A percentile compares a stretch with the other conserved stretches of the same genome.
phyloP scores from a whole-genome alignment of 2,888 invertebrate genomes.

The Drosophila rubida region DNA sequence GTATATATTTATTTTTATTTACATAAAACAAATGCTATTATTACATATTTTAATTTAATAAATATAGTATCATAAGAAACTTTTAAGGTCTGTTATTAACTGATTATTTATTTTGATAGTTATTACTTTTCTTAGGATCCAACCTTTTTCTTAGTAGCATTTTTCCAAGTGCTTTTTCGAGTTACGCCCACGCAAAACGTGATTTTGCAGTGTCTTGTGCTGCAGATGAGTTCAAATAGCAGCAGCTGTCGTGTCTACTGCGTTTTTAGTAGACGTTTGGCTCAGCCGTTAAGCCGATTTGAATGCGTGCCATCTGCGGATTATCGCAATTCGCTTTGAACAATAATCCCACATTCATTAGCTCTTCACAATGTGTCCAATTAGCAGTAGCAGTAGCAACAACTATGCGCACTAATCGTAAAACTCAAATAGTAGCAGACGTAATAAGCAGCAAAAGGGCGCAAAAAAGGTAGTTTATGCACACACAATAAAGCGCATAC shows the following conservation, averaged over 20 bases:
- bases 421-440: constrained; percentile 39
- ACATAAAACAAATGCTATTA: no score
- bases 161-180: no score
- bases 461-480: constrained; percentile 28
- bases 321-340: background rate
- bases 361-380: background rate
- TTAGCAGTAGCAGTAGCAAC: constrained; percentile 6
- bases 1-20: no score
- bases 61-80: no score
- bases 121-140: no score
- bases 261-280: background rate
- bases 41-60: no score
- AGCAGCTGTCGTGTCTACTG: background rate
- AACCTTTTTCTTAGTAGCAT: no score
- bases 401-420: constrained; percentile 22
- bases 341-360: constrained; percentile 4
- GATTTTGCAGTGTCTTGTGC: no score
- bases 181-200: no score
- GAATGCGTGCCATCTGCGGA: background rate
- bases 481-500: constrained; percentile 44
- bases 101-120: no score
- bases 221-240: background rate
- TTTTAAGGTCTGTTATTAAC: no score
- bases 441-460: constrained; percentile 27
- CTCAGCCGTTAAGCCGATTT: constrained; percentile 4